Base-by-base conservation (phyloP, 2,888 invertebrate genomes). In the Neoitamus cyanurus region DNA sequence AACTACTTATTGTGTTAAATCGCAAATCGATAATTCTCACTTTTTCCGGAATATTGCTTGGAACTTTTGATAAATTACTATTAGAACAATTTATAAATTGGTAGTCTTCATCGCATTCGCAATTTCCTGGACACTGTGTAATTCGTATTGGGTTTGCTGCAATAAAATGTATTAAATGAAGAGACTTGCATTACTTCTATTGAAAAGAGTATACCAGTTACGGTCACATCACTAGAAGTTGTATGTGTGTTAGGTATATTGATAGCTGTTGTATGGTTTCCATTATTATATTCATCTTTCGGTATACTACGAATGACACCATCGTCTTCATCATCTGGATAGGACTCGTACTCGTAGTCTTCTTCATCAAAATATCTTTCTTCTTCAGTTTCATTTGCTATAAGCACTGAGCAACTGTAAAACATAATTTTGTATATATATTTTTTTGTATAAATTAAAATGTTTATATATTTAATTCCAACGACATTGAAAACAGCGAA, bases 41-140 rank as follows among this genome's bases (percentile, higher is more conserved):
- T 86, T 88, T 89, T 80, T 87, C 87, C 11, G 91, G 91, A 86
- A 91, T 85, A 87, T 90, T 88, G 70, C 90, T 87, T 34, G 94
- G 94, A 80, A 94, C 90, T 87, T 92, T 91, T 20, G 91, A 91
- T 83, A 94, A 89, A 42, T 90, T 91, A 84, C 90, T 91, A 87
- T 92, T 91, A 9, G 92, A 91, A 88, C 94, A 94, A 88, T 93
- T 92, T 73, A 91, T 87, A 85, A 87, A 88, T 87, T 89, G 89
- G 78, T 87, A 89, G 37, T 90, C 89, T 86, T 90, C 89, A 78
- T 88, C 80, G 85, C 91, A 91, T 6, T 87, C 88, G 84, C 91
- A 91, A 30, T 87, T 87, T 25, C 88, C 87, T 0, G 91, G 91
- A 84, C 91, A 91, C 83, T 86, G 89, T 4, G 89, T 88, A 34